Conservation (phyloP, 2,888 invertebrate genomes). For the Watsonalla binaria region DNA sequence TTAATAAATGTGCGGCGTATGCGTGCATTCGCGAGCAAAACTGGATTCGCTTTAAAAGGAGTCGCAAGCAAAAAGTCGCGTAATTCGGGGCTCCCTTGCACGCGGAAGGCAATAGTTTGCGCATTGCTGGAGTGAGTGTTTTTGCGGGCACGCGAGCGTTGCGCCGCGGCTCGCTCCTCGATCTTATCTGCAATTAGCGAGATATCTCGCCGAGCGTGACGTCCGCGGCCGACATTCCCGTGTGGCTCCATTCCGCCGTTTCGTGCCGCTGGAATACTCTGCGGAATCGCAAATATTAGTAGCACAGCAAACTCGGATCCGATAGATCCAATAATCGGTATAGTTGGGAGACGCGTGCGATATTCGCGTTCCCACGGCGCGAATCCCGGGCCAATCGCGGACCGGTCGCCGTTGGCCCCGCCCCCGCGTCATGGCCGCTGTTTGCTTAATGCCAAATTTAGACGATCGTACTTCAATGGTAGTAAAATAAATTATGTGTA, state of each 20-base stretch:
- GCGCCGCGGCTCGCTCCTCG: constrained; percentile 19
- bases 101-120: constrained; percentile 36
- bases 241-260: constrained; percentile 18
- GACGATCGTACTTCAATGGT: constrained; percentile 45
- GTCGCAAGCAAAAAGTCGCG: constrained; percentile 5
- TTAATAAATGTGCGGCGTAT: constrained; percentile 29
- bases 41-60: constrained; percentile 38
- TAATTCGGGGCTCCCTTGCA: constrained; percentile 21
- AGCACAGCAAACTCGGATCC: not conserved
- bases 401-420: constrained; percentile 49
- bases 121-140: constrained; percentile 30
- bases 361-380: constrained; percentile 47
- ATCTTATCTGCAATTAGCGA: constrained; percentile 64
- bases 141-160: constrained; percentile 49
- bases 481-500: constrained; percentile 19
- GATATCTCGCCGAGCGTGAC: constrained; percentile 42
- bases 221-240: constrained; percentile 35
- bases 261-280: constrained; percentile 26
- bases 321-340: constrained; percentile 8
- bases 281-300: constrained; percentile 20
- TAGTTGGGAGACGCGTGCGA: constrained; percentile 13
- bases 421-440: constrained; percentile 70
- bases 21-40: constrained; percentile 41
- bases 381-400: constrained; percentile 63
- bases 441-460: constrained; percentile 69